Conservation (phyloP, 35 echinoderm and acorn worm species). For the Nesometra sesokonis region DNA sequence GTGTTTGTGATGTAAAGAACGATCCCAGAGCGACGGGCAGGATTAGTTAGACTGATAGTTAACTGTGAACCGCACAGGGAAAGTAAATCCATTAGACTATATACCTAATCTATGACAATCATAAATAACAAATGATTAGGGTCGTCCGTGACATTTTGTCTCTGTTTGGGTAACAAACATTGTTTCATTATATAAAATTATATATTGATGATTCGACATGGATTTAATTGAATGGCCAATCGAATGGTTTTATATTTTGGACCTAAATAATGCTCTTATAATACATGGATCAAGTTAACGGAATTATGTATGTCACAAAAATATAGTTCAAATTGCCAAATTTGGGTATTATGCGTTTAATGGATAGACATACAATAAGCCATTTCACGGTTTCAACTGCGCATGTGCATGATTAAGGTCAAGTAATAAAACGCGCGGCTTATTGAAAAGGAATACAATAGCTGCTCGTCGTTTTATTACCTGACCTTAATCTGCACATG, state of each 20-base stretch:
- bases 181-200: not conserved
- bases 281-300: no score
- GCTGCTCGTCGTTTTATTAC: no score
- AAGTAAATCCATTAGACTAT: not conserved
- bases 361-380: no score
- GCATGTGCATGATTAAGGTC: no score
- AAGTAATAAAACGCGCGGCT: no score
- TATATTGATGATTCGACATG: not conserved
- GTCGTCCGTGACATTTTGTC: not conserved
- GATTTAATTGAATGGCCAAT: not conserved
- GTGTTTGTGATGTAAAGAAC: not conserved
- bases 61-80: not conserved
- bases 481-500: no score
- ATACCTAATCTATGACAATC: not conserved
- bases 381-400: no score
- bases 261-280: not conserved
- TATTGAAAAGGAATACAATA: no score
- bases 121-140: conserved; percentile 1
- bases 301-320: not conserved
- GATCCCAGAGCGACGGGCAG: not conserved
- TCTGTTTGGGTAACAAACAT: not conserved
- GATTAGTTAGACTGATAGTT: not conserved
- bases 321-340: no score
- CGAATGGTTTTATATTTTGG: no score
- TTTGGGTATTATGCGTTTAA: no score